phyloP scores from a whole-genome alignment of 2,113 vertebrate genomes.

The Entelurus aequoreus region DNA sequence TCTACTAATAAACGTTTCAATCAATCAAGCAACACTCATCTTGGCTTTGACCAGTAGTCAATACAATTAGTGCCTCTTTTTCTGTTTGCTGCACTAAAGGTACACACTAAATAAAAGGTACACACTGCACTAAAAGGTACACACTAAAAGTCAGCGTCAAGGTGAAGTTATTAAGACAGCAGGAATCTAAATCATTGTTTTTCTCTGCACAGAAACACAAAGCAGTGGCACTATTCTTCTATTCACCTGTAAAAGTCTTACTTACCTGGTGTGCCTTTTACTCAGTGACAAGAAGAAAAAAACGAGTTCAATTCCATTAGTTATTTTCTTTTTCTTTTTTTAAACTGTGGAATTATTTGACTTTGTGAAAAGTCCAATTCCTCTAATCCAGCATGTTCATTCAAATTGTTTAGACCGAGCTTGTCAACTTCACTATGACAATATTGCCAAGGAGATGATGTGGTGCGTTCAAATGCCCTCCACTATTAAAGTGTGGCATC shows the following conservation, averaged over 20 bases:
- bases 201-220: no score
- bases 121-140: background rate
- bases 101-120: background rate
- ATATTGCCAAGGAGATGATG: constrained; percentile 56
- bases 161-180: background rate
- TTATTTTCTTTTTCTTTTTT: background rate
- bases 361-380: constrained; percentile 17
- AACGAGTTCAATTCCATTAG: background rate
- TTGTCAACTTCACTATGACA: constrained; percentile 58
- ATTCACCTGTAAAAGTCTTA: background rate
- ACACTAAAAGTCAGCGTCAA: background rate
- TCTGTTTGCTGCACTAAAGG: no score
- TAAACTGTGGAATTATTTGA: constrained; percentile 15
- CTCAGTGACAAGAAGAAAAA: background rate
- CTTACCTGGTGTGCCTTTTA: background rate
- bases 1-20: no score
- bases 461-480: background rate
- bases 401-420: constrained; percentile 49
- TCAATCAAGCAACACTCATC: background rate
- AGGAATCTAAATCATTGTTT: background rate
- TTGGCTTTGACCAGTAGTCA: background rate
- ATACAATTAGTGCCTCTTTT: no score
- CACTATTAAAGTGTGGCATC: background rate
- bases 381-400: constrained; percentile 21
- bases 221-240: background rate